Conservation (phyloP, 2,797 vertebrate genomes). For the Oceanodroma leucorhoa region DNA sequence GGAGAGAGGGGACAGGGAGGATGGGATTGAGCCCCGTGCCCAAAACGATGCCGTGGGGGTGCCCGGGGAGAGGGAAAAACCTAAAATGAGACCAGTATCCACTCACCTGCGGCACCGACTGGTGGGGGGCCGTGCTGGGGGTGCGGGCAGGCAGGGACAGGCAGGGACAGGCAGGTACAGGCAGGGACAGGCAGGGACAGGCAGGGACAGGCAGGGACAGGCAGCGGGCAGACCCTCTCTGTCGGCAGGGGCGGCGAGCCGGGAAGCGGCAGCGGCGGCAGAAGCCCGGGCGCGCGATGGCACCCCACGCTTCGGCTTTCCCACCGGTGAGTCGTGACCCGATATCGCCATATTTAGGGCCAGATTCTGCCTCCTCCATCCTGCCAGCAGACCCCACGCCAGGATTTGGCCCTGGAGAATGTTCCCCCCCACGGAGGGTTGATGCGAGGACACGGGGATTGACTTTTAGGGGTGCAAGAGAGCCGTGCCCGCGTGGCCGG, state of each 20-base stretch:
- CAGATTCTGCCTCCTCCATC: not conserved
- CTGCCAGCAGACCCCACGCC: accelerated
- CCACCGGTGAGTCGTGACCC: accelerated
- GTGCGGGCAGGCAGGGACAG: not conserved
- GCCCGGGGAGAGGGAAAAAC: not conserved
- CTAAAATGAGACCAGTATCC: not conserved
- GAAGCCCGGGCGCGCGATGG: accelerated
- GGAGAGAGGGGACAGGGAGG: not conserved
- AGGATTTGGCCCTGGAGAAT: not conserved
- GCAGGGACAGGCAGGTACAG: not conserved
- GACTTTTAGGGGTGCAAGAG: not conserved
- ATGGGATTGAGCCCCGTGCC: not conserved
- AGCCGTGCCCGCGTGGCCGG: accelerated
- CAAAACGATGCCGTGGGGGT: not conserved
- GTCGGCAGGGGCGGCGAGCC: not conserved
- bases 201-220: not conserved
- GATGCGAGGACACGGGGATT: accelerated
- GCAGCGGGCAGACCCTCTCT: not conserved
- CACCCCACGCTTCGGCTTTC: not conserved
- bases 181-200: not conserved
- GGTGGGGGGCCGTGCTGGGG: not conserved
- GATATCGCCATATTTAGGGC: accelerated
- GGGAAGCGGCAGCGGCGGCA: accelerated
- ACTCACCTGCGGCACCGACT: not conserved
- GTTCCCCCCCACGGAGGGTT: accelerated